Conservation (phyloP, 2,888 invertebrate genomes). For the Xestia sexstrigata region DNA sequence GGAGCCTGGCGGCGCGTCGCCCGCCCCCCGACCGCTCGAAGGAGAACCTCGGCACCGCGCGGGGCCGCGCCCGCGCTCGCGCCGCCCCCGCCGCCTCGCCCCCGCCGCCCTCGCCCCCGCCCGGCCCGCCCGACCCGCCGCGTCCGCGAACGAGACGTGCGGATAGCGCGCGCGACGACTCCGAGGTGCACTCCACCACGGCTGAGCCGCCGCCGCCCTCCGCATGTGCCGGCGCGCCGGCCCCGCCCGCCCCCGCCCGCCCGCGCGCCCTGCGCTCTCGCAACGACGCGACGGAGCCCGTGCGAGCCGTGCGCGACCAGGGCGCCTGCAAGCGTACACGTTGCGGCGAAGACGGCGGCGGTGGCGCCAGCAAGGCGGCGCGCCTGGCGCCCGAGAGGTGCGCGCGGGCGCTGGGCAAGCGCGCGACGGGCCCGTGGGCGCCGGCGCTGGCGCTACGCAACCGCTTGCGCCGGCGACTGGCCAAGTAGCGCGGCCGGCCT, state of each 20-base stretch:
- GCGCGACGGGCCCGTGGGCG: constrained; percentile 83
- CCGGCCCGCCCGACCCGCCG: constrained; percentile 58
- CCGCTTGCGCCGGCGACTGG: constrained; percentile 85
- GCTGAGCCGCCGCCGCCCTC: constrained; percentile 70
- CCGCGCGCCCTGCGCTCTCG: constrained; percentile 68
- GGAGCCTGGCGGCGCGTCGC: constrained; percentile 83
- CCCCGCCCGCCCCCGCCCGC: constrained; percentile 63
- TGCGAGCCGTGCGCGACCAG: constrained; percentile 64
- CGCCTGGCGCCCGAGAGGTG: constrained; percentile 71
- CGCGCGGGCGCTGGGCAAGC: constrained; percentile 76
- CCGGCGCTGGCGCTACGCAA: constrained; percentile 85
- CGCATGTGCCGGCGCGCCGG: constrained; percentile 69
- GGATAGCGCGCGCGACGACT: constrained; percentile 69
- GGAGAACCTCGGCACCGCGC: constrained; percentile 85
- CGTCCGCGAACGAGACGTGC: constrained; percentile 71
- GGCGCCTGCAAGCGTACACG: constrained; percentile 62
- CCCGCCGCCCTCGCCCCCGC: constrained; percentile 66
- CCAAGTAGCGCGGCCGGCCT: constrained; percentile 77
- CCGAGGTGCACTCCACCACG: constrained; percentile 81
- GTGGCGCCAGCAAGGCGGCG: constrained; percentile 66
- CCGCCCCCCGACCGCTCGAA: constrained; percentile 82
- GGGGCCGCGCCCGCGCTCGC: constrained; percentile 79
- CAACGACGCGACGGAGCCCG: constrained; percentile 73
- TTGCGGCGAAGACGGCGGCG: constrained; percentile 60
- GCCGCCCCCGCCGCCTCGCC: constrained; percentile 73